phyloP scores from a whole-genome alignment of 2,888 invertebrate genomes.

The Xestia rhomboidea region DNA sequence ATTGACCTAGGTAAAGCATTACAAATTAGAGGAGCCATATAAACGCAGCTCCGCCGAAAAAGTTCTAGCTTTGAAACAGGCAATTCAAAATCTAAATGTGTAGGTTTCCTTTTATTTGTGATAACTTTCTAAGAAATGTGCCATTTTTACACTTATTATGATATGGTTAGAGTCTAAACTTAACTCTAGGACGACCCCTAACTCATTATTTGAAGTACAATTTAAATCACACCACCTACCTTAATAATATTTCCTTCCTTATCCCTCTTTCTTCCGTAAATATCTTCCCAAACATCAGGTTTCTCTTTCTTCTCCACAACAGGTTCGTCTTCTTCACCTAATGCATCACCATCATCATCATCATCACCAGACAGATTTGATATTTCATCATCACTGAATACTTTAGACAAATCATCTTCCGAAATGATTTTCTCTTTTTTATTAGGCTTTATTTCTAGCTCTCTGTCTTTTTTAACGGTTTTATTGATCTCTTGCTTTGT shows the following conservation, averaged over 20 bases:
- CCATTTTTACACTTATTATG: neutral
- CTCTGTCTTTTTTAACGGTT: constrained; percentile 48
- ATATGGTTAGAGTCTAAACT: neutral
- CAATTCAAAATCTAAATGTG: too few relatives aligned
- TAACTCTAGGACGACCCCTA: neutral
- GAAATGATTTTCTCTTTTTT: constrained; percentile 76
- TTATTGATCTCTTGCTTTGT: constrained; percentile 50
- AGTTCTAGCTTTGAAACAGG: too few relatives aligned
- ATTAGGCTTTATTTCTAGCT: constrained; percentile 33
- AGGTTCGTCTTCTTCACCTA: constrained; percentile 71
- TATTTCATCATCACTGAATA: constrained; percentile 88
- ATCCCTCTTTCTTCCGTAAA: constrained; percentile 96
- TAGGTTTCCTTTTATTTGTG: too few relatives aligned
- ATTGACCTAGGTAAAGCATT: too few relatives aligned
- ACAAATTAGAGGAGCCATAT: too few relatives aligned
- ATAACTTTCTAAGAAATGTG: too few relatives aligned
- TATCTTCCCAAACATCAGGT: constrained; percentile 95
- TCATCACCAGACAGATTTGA: constrained; percentile 84
- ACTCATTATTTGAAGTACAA: neutral
- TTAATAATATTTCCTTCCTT: constrained; percentile 94
- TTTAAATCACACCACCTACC: constrained; percentile 75
- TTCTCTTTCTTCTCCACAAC: constrained; percentile 75
- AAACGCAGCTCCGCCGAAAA: too few relatives aligned
- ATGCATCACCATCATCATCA: constrained; percentile 68
- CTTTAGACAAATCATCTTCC: constrained; percentile 79